Conservation (phyloP, 1,140 invertebrate genomes). For the silkworm (Bombyx mori) region DNA sequence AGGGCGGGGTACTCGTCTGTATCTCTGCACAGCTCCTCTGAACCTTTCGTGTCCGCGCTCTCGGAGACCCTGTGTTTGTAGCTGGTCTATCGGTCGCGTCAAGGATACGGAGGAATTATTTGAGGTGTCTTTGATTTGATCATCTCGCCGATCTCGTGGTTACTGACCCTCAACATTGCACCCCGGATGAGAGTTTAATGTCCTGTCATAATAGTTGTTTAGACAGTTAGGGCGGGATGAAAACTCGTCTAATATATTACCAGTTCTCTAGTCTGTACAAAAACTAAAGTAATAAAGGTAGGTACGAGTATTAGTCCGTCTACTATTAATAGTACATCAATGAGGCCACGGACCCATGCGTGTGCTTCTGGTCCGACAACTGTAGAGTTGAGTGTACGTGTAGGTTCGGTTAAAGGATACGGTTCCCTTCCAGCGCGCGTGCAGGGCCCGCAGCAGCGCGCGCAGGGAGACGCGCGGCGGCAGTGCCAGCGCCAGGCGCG, state of each 20-base stretch:
- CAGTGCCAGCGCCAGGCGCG: constrained; percentile 81
- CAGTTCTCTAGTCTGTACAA: too few relatives aligned
- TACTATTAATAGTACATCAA: neutral
- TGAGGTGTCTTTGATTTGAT: too few relatives aligned
- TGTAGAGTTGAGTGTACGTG: neutral
- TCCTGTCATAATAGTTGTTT: too few relatives aligned
- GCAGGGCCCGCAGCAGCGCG: constrained; percentile 83
- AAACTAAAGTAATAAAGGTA: too few relatives aligned
- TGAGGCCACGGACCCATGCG: neutral
- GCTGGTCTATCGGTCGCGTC: neutral
- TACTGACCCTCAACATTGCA: too few relatives aligned
- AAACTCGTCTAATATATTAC: too few relatives aligned
- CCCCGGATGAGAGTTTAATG: too few relatives aligned
- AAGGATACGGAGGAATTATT: too few relatives aligned
- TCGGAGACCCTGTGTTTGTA: neutral
- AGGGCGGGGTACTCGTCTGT: constrained; percentile 13
- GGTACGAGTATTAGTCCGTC: too few relatives aligned
- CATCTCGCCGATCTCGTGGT: too few relatives aligned
- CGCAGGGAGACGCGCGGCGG: constrained; percentile 84
- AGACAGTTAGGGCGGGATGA: too few relatives aligned
- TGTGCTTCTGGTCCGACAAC: neutral
- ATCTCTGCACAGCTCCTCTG: constrained; percentile 3
- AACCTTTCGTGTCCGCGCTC: constrained; percentile 6
- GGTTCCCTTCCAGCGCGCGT: constrained; percentile 76
- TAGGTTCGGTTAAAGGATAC: constrained; percentile 32